Conservation (phyloP, 1,140 invertebrate genomes). For the Gonioctena quinquepunctata region DNA sequence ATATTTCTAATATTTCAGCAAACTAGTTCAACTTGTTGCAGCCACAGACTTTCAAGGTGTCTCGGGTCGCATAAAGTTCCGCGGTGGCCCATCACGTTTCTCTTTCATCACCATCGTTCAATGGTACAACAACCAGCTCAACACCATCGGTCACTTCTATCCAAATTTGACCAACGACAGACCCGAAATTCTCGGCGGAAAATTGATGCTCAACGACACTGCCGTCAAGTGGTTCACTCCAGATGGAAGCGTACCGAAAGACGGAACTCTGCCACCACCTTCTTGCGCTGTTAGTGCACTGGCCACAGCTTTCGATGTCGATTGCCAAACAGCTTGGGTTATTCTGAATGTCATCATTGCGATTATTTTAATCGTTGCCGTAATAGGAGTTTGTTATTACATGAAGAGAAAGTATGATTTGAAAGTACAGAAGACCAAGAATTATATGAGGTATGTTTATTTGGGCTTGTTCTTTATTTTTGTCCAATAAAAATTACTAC, state of each 20-base stretch:
- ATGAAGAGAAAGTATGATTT: constrained; percentile 77
- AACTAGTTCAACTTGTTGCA: constrained; percentile 61
- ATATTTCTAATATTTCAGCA: too few relatives aligned
- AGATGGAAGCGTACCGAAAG: constrained; percentile 64
- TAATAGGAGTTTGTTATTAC: constrained; percentile 64
- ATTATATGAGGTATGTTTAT: constrained; percentile 73
- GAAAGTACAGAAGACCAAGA: constrained; percentile 70
- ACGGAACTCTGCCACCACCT: constrained; percentile 65
- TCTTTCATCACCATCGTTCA: constrained; percentile 74
- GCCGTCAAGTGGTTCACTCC: constrained; percentile 68
- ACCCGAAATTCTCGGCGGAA: constrained; percentile 57
- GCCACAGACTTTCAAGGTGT: constrained; percentile 75
- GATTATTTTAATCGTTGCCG: constrained; percentile 61
- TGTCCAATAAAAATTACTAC: too few relatives aligned
- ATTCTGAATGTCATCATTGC: constrained; percentile 73
- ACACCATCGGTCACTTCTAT: constrained; percentile 66
- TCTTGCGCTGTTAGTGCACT: constrained; percentile 68
- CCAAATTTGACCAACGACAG: constrained; percentile 59
- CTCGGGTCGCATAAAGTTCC: constrained; percentile 75
- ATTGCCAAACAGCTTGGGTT: constrained; percentile 74
- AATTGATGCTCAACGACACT: constrained; percentile 60
- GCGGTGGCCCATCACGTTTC: constrained; percentile 68
- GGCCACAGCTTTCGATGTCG: constrained; percentile 66
- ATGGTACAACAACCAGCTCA: constrained; percentile 62
- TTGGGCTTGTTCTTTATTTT: too few relatives aligned